phyloP scores from a whole-genome alignment of 2,797 vertebrate species.

The Anas bernieri region DNA sequence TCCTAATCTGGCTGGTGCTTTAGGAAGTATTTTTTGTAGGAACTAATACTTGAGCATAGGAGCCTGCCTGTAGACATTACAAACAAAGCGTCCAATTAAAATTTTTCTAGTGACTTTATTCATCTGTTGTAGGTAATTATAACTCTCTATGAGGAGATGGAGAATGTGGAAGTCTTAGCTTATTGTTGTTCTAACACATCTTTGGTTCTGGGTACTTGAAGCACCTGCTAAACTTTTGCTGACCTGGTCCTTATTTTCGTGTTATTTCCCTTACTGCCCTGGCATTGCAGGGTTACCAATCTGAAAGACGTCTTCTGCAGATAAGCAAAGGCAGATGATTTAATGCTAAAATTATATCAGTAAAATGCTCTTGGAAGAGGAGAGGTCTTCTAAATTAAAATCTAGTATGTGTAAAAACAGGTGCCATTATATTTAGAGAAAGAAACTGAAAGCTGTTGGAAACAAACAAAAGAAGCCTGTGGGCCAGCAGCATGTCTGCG shows the following conservation, averaged over 20 bases:
- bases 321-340: not conserved
- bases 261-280: not conserved
- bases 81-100: not conserved
- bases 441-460: slow-evolving; percentile 44
- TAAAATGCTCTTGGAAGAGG: not conserved
- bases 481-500: not conserved
- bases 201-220: not conserved
- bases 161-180: not conserved
- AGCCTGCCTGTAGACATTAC: not conserved
- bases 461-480: not conserved
- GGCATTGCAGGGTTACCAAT: not conserved
- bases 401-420: not conserved
- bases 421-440: not conserved
- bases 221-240: not conserved
- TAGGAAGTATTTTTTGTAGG: not conserved
- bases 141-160: not conserved
- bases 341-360: not conserved
- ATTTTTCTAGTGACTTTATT: not conserved
- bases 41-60: not conserved
- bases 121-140: not conserved
- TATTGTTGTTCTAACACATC: not conserved
- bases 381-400: not conserved
- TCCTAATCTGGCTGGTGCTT: not conserved
- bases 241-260: not conserved
- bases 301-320: not conserved